These are phyloP conservation scores for Phyllotis vaccarum DNA, from an alignment of 2,797 vertebrate genomes.

Conservation along the genomic window DNA sequence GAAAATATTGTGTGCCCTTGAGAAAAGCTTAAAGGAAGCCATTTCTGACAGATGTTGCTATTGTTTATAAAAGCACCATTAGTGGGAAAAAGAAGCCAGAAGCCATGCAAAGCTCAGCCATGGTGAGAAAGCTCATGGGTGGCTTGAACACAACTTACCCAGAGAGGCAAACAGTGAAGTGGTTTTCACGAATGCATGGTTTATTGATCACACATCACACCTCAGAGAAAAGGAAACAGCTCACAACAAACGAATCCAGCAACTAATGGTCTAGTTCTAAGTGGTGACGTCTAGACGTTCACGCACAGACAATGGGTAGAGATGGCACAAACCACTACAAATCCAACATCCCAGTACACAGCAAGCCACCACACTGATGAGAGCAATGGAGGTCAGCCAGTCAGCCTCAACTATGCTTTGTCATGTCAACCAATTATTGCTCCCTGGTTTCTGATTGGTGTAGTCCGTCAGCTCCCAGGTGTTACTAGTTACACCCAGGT, in stretches of 20 bases:
- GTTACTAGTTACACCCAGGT: neutral
- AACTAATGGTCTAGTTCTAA: neutral
- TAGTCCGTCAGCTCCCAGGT: neutral
- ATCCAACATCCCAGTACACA: neutral
- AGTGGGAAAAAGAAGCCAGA: neutral
- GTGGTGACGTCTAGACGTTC: neutral
- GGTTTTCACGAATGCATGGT: neutral
- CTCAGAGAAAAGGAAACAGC: neutral
- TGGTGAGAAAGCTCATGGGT: neutral
- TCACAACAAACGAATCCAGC: neutral
- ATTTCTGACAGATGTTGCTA: neutral
- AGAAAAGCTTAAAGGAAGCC: neutral
- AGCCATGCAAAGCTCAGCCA: neutral
- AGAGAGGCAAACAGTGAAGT: neutral
- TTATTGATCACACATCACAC: neutral
- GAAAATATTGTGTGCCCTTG: neutral
- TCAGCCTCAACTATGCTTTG: neutral
- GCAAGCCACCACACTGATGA: neutral
- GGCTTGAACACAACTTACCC: neutral
- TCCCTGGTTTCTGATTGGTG: neutral
- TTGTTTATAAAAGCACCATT: neutral
- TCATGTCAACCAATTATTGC: neutral
- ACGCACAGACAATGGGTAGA: neutral
- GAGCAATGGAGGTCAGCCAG: neutral
- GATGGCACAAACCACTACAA: fast-evolving